Conservation (phyloP, 2,797 vertebrate species). For the Malacoraja senta region DNA sequence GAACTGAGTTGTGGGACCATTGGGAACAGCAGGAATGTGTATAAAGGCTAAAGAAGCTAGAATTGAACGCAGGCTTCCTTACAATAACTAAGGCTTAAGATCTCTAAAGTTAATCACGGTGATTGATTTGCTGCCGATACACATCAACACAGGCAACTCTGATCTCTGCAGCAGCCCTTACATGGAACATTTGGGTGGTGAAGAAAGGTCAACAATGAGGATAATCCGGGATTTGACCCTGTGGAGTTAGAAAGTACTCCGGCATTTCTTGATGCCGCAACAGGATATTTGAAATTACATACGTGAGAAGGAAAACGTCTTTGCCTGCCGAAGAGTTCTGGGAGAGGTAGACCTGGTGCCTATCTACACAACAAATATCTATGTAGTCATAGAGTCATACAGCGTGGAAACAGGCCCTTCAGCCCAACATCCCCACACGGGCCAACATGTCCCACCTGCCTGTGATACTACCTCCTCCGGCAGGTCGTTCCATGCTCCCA, state of each 20-base stretch:
- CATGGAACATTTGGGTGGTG: neutral
- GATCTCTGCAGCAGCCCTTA: neutral
- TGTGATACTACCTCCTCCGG: too few relatives aligned
- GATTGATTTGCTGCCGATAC: neutral
- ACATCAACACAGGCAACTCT: neutral
- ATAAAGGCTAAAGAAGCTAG: neutral
- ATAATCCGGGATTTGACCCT: neutral
- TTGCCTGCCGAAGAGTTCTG: neutral
- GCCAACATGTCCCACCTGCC: too few relatives aligned
- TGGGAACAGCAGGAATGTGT: neutral
- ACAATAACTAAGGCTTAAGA: neutral
- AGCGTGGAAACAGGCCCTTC: too few relatives aligned
- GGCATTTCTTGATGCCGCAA: neutral
- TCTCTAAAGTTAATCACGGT: neutral
- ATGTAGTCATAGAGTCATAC: too few relatives aligned
- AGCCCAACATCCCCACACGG: too few relatives aligned
- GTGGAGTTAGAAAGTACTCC: neutral
- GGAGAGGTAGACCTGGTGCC: neutral
- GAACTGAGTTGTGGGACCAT: neutral
- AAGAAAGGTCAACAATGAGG: neutral
- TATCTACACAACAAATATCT: neutral
- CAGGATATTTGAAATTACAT: neutral
- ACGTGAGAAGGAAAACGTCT: neutral
- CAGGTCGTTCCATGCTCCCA: too few relatives aligned
- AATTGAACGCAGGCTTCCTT: neutral